phyloP scores from a whole-genome alignment of 2,113 vertebrate species.

The Sceloporus undulatus region DNA sequence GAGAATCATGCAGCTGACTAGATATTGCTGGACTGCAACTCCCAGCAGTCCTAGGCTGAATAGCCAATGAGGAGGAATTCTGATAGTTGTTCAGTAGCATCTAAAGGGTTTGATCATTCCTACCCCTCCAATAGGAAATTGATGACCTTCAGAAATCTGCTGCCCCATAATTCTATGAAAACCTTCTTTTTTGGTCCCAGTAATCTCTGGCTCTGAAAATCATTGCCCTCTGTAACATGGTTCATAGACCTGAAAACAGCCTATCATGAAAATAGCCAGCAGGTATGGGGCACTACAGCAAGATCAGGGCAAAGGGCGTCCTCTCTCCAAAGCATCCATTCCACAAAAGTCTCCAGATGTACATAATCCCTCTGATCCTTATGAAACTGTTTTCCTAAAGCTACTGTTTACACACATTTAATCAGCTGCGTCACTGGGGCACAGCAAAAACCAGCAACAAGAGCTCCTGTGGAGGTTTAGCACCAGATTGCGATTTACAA shows the following conservation, averaged over 20 bases:
- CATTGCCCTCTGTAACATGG: constrained; percentile 37
- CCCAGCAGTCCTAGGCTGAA: neutral
- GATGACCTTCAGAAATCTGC: neutral
- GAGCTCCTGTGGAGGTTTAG: constrained; percentile 75
- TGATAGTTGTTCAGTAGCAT: too few relatives aligned
- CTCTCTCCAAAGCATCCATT: constrained; percentile 61
- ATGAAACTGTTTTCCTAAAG: constrained; percentile 68
- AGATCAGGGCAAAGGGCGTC: constrained; percentile 46
- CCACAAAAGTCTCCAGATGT: constrained; percentile 56
- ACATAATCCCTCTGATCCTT: constrained; percentile 57
- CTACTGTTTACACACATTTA: constrained; percentile 77
- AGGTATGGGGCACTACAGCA: neutral
- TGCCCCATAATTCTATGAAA: neutral
- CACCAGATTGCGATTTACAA: constrained; percentile 82
- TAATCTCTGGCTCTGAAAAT: constrained; percentile 55
- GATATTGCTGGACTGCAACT: neutral
- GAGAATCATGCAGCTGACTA: too few relatives aligned
- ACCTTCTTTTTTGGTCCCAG: constrained; percentile 33
- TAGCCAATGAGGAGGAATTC: too few relatives aligned
- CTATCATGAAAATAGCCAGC: too few relatives aligned
- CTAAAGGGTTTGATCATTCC: too few relatives aligned
- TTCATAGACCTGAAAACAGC: neutral
- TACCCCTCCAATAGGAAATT: neutral
- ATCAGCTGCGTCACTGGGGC: constrained; percentile 78
- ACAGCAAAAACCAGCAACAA: constrained; percentile 76